Base-by-base conservation (phyloP, 2,888 invertebrate genomes). In the Prosopocoilus inquinatus region DNA sequence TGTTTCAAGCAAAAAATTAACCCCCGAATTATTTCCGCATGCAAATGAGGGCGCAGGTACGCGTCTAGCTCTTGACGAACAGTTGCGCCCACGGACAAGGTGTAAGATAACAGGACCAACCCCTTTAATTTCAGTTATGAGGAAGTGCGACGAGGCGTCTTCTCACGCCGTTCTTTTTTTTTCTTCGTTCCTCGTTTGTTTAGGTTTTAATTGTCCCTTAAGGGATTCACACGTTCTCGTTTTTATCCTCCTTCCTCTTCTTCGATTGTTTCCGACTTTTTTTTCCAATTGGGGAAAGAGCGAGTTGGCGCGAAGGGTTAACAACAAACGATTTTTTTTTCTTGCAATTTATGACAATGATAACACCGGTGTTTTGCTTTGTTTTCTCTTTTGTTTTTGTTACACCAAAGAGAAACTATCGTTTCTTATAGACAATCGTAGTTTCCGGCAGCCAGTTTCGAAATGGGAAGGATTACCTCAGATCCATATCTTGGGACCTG, bases 1-100 rank as follows among this genome's bases (percentile, higher is more conserved):
- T 73, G 73, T 73, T 73, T 73, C 72, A 73, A 66, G 66, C 65
- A 67, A 70, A 72, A 68, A 73, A 71, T 72, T 70, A 72, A 70
- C 55, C 72, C 72, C 72, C 67, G 63, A 64, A 66, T 65, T 64
- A 64, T 67, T 61, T 64, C 67, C 64, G 67, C 67, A 73, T 73
- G 72, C 66, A 73, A 73, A 73, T 72, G 50, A 62, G 63, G 63
- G 58, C 50, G 52, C 51, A 12, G 47, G 55, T 66, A 70, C 20
- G 20, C 20, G 20, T 7, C 20, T 4, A 28, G 20, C 20, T 28
- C 20, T 28, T 28, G 20, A 28, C 20, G 20, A 28, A 28, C 20
- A 28, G 68, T 68, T 69, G 47, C 47, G 11, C 38, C 11, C 13
- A 38, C 20, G 20, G 13, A 20, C n/a, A 20, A 28, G 9, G 20